A percentile compares a stretch with the other conserved stretches of the same genome.
Evolutionary conservation across 2,797 vertebrate species (phyloP).

Genomic region (Crypturellus tataupa): DNA sequence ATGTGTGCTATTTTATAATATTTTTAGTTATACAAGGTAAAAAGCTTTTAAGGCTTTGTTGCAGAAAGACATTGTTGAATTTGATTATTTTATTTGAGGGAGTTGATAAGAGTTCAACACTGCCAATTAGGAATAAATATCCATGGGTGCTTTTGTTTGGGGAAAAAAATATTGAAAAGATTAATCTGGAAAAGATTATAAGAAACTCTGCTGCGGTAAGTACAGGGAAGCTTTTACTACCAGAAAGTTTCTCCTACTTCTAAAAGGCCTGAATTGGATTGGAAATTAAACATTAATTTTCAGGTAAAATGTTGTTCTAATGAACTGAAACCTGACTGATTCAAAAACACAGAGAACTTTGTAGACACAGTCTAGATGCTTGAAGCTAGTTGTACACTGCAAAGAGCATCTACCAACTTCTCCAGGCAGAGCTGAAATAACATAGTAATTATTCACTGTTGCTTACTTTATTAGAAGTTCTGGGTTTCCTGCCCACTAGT

Average conservation of each 20-base stretch:
- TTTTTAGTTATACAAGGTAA: neutral
- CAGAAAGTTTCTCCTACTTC: neutral
- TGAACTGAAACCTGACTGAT: neutral
- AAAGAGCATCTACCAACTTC: neutral
- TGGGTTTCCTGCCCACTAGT: slow-evolving; percentile 24
- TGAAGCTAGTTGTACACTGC: neutral
- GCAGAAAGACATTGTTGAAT: neutral
- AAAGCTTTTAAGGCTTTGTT: neutral
- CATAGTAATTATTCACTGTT: neutral
- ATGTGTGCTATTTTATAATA: no score
- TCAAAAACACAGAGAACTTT: neutral
- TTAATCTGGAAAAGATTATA: neutral
- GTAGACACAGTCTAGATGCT: neutral
- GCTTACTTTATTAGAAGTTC: neutral
- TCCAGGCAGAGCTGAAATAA: neutral
- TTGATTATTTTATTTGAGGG: neutral
- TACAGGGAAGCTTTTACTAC: neutral
- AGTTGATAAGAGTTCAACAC: neutral
- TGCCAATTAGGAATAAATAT: neutral
- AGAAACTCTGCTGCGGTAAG: neutral
- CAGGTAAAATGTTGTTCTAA: neutral
- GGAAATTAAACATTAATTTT: no score
- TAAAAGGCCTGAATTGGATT: neutral
- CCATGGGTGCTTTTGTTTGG: neutral
- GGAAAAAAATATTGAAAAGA: neutral